phyloP scores from a whole-genome alignment of 1,140 invertebrate genomes.

The Thalassaphorura encarpata region DNA sequence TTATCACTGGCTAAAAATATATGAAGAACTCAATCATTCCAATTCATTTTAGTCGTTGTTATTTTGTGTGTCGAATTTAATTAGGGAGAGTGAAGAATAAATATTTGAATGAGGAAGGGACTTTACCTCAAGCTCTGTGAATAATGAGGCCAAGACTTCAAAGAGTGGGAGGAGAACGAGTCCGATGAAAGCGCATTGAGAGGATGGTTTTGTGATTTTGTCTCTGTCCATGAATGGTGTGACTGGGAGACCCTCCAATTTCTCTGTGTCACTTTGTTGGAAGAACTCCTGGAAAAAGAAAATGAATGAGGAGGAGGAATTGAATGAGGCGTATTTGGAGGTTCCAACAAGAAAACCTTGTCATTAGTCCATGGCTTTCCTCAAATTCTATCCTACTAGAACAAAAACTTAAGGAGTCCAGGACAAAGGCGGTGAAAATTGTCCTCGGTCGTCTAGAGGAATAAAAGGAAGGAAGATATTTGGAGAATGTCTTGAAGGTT shows the following conservation, averaged over 20 bases:
- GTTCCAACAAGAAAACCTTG: too few relatives aligned
- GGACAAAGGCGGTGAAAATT: too few relatives aligned
- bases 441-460: too few relatives aligned
- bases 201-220: slow-evolving; percentile 74
- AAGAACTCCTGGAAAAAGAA: slow-evolving; percentile 54
- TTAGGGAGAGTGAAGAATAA: too few relatives aligned
- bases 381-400: too few relatives aligned
- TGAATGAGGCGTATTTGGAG: neutral
- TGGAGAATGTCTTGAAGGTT: too few relatives aligned
- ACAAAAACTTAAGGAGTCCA: too few relatives aligned
- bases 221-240: slow-evolving; percentile 85
- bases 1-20: slow-evolving; percentile 46
- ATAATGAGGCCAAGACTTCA: slow-evolving; percentile 59
- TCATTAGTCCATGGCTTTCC: too few relatives aligned
- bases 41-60: neutral
- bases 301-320: neutral
- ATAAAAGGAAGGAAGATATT: too few relatives aligned
- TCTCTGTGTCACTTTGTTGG: slow-evolving; percentile 72
- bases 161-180: slow-evolving; percentile 70
- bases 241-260: slow-evolving; percentile 69
- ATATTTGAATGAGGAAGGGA: too few relatives aligned
- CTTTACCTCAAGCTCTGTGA: slow-evolving; percentile 55
- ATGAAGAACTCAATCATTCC: neutral
- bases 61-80: too few relatives aligned
- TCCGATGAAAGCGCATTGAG: slow-evolving; percentile 76